Evolutionary conservation across 2,888 invertebrate genomes (phyloP), one percentile per base, ranked within the genome.

Genomic region (Erebia aethiops): DNA sequence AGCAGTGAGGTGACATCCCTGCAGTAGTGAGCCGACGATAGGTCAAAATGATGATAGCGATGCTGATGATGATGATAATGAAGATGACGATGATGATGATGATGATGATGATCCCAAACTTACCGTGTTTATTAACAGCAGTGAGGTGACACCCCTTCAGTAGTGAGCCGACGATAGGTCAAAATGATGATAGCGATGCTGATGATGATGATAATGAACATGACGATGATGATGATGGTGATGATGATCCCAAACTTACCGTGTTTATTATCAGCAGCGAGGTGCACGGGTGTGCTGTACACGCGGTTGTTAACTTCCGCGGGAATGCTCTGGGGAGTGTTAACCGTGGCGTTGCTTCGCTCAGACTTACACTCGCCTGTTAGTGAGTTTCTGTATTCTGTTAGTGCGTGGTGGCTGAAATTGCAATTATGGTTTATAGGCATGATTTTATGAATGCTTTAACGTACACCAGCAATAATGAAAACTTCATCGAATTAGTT

Each of bases 321-420:
- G 0, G 89, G 87, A 0, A 80, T 84, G 65, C 87, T 87, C 69
- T 91, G 93, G 0, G 90, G 88, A 0, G 90, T 89, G 68, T 89
- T 88, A 0, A 82, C 87, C 0, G 91, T 88, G 0, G 81, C 87
- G 54, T 89, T 90, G 64, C 91, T 92, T 0, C 92, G 80, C 63
- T 92, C 92, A 0, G 93, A 91, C 71, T 93, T 92, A 71, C 90
- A 89, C 76, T 93, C 93, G 0, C 87, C 87, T 7, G 92, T 92
- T 3, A 93, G 70, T 0, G 92, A 91, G 77, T 93, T 92, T 1
- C 92, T 81, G 70, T 92, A 92, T 72, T 91, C 91, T 8, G 91
- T 88, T 9, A 91, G 75, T 8, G 87, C 85, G 56, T 87, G 88
- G 11, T 90, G 89, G 49, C 92, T 92, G 83, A 0, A 85, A 76